A percentile compares a stretch with the other conserved stretches of the same genome.
phyloP scores from a whole-genome alignment of 2,888 invertebrate species.

The Agrochola lota region DNA sequence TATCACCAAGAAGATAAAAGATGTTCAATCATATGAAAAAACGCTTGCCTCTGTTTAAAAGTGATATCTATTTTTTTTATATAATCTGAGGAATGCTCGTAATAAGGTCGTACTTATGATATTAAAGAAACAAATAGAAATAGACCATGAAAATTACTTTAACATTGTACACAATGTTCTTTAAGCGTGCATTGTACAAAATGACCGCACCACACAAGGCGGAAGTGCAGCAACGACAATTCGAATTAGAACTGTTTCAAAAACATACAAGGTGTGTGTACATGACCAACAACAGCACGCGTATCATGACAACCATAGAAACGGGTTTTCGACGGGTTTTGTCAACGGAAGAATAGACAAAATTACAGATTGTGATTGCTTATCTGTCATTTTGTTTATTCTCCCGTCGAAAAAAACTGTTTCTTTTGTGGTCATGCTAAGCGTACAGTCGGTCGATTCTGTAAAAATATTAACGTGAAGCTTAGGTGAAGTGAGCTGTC shows the following conservation, averaged over 20 bases:
- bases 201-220: background rate
- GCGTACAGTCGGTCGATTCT: too few relatives aligned
- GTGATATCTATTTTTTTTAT: too few relatives aligned
- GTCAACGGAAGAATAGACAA: too few relatives aligned
- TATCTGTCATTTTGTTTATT: too few relatives aligned
- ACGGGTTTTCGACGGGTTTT: too few relatives aligned
- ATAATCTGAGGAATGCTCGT: background rate
- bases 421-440: too few relatives aligned
- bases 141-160: background rate
- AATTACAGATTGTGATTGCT: too few relatives aligned
- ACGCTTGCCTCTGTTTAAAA: background rate
- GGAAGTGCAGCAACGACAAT: background rate
- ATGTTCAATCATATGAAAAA: background rate
- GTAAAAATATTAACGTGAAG: too few relatives aligned
- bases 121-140: background rate
- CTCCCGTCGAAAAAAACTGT: too few relatives aligned
- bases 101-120: background rate
- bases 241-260: slow-evolving; percentile 5
- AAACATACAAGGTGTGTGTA: background rate
- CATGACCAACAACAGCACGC: slow-evolving; percentile 11
- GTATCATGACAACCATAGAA: too few relatives aligned
- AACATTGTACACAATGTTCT: background rate
- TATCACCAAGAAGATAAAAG: slow-evolving; percentile 25
- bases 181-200: background rate
- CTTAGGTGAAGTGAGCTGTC: too few relatives aligned